These are phyloP conservation scores for Mylabris phalerata DNA, from an alignment of 1,140 invertebrate genomes.

Conservation along the genomic window DNA sequence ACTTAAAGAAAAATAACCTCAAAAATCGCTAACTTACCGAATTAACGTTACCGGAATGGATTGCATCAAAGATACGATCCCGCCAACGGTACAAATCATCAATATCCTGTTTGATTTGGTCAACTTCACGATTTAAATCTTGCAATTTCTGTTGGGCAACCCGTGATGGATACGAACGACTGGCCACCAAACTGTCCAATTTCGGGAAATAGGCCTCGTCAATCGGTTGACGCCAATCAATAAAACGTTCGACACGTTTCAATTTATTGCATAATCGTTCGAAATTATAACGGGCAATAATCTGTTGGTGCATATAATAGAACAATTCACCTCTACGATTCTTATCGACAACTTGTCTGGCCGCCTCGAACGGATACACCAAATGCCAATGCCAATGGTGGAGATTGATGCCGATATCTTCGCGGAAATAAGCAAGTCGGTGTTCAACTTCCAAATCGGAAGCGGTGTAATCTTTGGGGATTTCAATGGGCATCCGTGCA, in stretches of 20 bases:
- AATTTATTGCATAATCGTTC: slow-evolving; percentile 60
- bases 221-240: slow-evolving; percentile 55
- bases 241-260: slow-evolving; percentile 49
- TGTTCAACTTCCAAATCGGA: slow-evolving; percentile 67
- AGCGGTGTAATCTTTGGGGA: slow-evolving; percentile 67
- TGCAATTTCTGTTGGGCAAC: slow-evolving; percentile 50
- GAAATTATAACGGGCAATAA: slow-evolving; percentile 62
- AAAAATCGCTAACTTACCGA: slow-evolving; percentile 43
- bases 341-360: slow-evolving; percentile 54
- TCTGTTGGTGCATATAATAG: slow-evolving; percentile 74
- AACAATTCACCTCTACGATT: slow-evolving; percentile 69
- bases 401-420: slow-evolving; percentile 66
- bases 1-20: not conserved
- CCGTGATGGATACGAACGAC: slow-evolving; percentile 54
- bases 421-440: slow-evolving; percentile 66
- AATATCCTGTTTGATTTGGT: slow-evolving; percentile 58
- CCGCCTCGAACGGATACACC: slow-evolving; percentile 64
- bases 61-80: slow-evolving; percentile 64
- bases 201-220: slow-evolving; percentile 66
- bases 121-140: slow-evolving; percentile 60
- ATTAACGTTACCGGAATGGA: slow-evolving; percentile 56
- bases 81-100: slow-evolving; percentile 63
- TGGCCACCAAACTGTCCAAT: slow-evolving; percentile 57
- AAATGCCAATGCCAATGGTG: slow-evolving; percentile 84
- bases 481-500: slow-evolving; percentile 57